These are phyloP conservation scores for Dynastes grantii DNA, from an alignment of 2,888 invertebrate genomes.

Conservation along the genomic window DNA sequence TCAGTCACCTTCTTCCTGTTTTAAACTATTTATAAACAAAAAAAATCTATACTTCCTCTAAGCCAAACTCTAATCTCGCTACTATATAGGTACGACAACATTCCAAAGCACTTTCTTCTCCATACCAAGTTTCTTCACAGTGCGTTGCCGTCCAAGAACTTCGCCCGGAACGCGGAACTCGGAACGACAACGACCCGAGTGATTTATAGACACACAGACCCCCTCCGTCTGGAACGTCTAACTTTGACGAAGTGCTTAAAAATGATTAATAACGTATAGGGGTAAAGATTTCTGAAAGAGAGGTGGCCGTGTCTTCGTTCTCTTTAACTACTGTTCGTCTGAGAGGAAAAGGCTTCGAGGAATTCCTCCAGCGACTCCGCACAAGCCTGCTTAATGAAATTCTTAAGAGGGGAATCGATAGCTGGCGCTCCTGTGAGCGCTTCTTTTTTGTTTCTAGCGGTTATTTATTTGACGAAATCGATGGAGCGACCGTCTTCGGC, in stretches of 20 bases:
- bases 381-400: slow-evolving; percentile 12
- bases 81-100: not conserved
- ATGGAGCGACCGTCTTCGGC: not conserved
- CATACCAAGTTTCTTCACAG: not conserved
- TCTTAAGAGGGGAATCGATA: not conserved
- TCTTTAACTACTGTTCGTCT: not conserved
- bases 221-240: slow-evolving; percentile 14
- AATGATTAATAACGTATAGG: slow-evolving; percentile 38
- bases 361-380: not conserved
- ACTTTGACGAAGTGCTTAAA: slow-evolving; percentile 46
- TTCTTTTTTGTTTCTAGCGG: slow-evolving; percentile 32
- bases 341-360: not conserved
- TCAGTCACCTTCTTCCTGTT: no score
- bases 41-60: not conserved
- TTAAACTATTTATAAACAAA: not conserved
- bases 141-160: not conserved
- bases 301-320: not conserved
- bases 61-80: not conserved
- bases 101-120: not conserved
- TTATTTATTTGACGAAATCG: slow-evolving; percentile 31
- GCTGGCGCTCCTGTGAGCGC: not conserved
- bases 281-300: slow-evolving; percentile 13
- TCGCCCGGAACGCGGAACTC: not conserved
- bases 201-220: slow-evolving; percentile 26
- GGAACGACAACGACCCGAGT: not conserved